Percentiles rank a stretch among this genome's conserved stretches.
phyloP scores from a whole-genome alignment of 2,888 invertebrate species.

The Chaetogeoica ovagalla region DNA sequence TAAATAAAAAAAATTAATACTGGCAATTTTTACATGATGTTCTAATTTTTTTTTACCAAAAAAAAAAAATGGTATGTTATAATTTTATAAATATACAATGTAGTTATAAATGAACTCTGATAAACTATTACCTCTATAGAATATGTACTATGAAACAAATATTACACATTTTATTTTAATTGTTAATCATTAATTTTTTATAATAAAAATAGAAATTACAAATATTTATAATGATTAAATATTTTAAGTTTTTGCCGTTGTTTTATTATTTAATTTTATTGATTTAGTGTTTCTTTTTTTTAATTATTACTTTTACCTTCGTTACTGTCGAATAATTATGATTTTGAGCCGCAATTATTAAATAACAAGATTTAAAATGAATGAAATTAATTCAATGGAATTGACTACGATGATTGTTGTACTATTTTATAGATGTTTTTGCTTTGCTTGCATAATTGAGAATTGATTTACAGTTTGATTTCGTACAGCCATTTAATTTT shows the following conservation, averaged over 20 bases:
- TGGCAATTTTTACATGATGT: constrained; percentile 26
- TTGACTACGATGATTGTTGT: neutral
- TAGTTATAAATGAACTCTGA: neutral
- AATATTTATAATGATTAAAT: constrained; percentile 29
- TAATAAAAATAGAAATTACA: constrained; percentile 30
- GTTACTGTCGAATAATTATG: constrained; percentile 20
- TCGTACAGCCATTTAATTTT: neutral
- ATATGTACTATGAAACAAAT: constrained; percentile 17
- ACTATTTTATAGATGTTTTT: neutral
- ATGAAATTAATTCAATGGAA: neutral
- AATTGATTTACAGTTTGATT: neutral
- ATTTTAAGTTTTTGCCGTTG: constrained; percentile 31
- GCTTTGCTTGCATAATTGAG: constrained; percentile 5
- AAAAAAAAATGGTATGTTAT: constrained; percentile 15
- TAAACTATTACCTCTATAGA: constrained; percentile 26
- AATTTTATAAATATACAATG: neutral
- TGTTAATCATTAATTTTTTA: constrained; percentile 37
- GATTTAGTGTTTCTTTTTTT: neutral
- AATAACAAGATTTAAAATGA: neutral
- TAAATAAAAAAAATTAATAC: no score
- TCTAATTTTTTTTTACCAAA: constrained; percentile 14
- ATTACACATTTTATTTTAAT: constrained; percentile 18
- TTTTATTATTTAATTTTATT: constrained; percentile 27
- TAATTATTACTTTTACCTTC: constrained; percentile 21
- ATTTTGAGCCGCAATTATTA: constrained; percentile 9